These are phyloP conservation scores for Caenorhabditis macrosperma DNA, from an alignment of 2,888 invertebrate genomes.

Conservation along the genomic window DNA sequence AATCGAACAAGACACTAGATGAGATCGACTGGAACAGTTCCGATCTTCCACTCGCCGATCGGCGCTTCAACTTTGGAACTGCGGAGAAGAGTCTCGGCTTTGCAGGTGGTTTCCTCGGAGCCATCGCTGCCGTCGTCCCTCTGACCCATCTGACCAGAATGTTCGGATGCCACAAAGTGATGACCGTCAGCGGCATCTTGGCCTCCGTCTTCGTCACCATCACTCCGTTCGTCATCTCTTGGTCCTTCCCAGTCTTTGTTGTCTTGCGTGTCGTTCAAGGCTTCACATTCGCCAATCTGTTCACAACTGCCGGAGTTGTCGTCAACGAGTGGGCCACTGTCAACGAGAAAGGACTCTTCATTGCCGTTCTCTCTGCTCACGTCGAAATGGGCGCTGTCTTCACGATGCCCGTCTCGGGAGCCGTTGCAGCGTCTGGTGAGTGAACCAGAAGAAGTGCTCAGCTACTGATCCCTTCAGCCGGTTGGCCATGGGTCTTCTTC, in stretches of 20 bases:
- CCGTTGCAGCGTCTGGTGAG: conserved; percentile 58
- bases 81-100: conserved; percentile 65
- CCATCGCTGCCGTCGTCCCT: conserved; percentile 65
- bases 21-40: conserved; percentile 64
- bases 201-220: conserved; percentile 58
- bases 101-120: conserved; percentile 65
- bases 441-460: neutral
- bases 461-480: conserved; percentile 52
- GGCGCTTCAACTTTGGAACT: conserved; percentile 64
- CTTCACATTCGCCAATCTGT: conserved; percentile 69
- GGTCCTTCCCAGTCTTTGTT: conserved; percentile 62
- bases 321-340: conserved; percentile 69
- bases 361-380: conserved; percentile 69
- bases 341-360: conserved; percentile 69
- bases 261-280: conserved; percentile 66
- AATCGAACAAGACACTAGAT: conserved; percentile 28
- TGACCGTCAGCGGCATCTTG: conserved; percentile 58
- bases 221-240: conserved; percentile 59
- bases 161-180: conserved; percentile 66
- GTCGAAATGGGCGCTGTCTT: conserved; percentile 72
- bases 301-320: conserved; percentile 71
- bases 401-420: conserved; percentile 72
- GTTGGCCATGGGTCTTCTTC: conserved; percentile 74
- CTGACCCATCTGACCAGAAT: conserved; percentile 52
- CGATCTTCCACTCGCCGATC: conserved; percentile 62